phyloP scores from a whole-genome alignment of 2,888 invertebrate genomes.

The Mystacides longicornis region DNA sequence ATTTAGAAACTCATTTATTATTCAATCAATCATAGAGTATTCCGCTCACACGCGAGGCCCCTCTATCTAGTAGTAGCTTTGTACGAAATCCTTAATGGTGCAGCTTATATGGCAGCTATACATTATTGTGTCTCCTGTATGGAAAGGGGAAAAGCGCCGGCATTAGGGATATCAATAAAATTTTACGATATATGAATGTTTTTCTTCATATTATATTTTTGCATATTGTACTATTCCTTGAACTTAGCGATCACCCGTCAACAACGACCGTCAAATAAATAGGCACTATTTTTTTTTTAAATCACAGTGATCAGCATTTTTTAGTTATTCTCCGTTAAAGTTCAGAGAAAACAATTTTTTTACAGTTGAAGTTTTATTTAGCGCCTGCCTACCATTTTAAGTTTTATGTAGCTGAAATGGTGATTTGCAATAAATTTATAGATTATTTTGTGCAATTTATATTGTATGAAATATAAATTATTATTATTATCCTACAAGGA shows the following conservation, averaged over 20 bases:
- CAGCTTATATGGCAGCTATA: constrained; percentile 19
- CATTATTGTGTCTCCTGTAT: background rate
- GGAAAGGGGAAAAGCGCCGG: constrained; percentile 8
- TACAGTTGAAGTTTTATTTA: no score
- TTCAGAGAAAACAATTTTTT: no score
- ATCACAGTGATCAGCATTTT: no score
- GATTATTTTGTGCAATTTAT: no score
- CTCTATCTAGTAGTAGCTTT: constrained; percentile 4
- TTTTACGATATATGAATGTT: constrained; percentile 26
- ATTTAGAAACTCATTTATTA: constrained; percentile 2
- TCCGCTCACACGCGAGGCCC: background rate
- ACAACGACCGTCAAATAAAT: no score
- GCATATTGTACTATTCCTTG: background rate
- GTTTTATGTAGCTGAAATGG: no score
- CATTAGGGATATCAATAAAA: constrained; percentile 25
- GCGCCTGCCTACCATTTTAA: no score
- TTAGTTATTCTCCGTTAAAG: no score
- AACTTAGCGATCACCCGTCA: background rate
- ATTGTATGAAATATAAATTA: no score
- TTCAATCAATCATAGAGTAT: constrained; percentile 1
- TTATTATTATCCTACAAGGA: no score
- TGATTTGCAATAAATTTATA: no score
- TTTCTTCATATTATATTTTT: constrained; percentile 13
- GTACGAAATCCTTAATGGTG: constrained; percentile 17
- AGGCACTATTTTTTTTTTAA: no score